Evolutionary conservation across 1,140 invertebrate species (phyloP).

Genomic region (Rhopalosiphum padi): DNA sequence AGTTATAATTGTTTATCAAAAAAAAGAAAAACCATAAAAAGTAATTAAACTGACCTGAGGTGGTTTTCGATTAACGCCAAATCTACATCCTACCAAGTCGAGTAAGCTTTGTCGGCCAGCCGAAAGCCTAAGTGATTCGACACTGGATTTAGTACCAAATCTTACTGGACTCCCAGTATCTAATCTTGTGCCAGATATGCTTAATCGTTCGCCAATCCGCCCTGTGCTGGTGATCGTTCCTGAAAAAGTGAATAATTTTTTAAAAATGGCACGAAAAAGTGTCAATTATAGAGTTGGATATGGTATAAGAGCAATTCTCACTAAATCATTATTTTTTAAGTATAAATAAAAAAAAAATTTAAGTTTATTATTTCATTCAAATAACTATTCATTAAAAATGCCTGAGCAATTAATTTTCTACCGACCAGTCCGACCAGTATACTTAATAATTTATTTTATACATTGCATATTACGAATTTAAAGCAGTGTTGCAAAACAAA

Average conservation of each 20-base stretch:
- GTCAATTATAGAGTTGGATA: neutral
- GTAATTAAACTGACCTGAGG: constrained; percentile 63
- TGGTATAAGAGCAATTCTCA: neutral
- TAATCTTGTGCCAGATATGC: constrained; percentile 66
- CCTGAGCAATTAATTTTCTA: neutral
- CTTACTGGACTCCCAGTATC: constrained; percentile 65
- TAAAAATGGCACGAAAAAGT: neutral
- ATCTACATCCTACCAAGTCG: constrained; percentile 73
- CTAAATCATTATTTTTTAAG: neutral
- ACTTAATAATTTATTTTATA: neutral
- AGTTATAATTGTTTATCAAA: neutral
- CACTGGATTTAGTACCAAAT: constrained; percentile 62
- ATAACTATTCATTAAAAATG: neutral
- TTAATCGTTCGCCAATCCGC: constrained; percentile 65
- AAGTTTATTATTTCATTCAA: neutral
- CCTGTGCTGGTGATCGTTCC: constrained; percentile 61
- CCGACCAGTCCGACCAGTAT: neutral
- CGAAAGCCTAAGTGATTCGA: constrained; percentile 64
- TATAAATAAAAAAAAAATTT: neutral
- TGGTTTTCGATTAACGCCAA: constrained; percentile 69
- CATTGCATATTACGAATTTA: neutral
- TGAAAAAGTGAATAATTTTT: neutral
- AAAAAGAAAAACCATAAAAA: neutral
- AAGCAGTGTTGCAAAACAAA: neutral
- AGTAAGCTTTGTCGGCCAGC: constrained; percentile 69